Base-by-base conservation (phyloP, 2,888 invertebrate genomes). In the Macrosoma leucophasiata region DNA sequence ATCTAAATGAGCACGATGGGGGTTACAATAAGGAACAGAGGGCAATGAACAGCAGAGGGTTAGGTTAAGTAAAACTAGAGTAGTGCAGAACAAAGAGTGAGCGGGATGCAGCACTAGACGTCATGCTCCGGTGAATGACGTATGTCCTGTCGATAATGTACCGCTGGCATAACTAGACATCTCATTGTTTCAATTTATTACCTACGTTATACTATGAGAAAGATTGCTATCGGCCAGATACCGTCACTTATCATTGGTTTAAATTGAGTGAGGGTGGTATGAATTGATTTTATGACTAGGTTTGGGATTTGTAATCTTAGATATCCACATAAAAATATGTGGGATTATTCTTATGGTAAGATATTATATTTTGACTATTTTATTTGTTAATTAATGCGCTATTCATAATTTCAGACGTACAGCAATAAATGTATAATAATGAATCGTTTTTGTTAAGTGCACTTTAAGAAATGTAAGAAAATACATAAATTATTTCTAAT, bases 41-140 rank as follows among this genome's bases (percentile, higher is more conserved):
- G 41, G 42, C 43, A 43, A 42, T 37, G 44, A 45, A 45, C 43
- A 29, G 39, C 23, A 35, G 22, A 33, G 29, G 32, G 36, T 39
- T 36, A 30, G 37, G 58, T 56, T 55, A 53, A 58, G 51, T 42
- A 48, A 41, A 54, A 54, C 41, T 47, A 54, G 63, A 57, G 46
- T 43, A 55, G 52, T 26, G 41, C 46, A 48, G 53, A 42, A 48
- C 44, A 37, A 47, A 41, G 64, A 50, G 59, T 46, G 64, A 63
- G 62, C 36, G 57, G 52, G 61, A 60, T 48, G 50, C 43, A 43
- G 29, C 38, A 46, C 41, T 52, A 61, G 62, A 72, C 75, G 77
- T 75, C 73, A 75, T 54, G 75, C 64, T 68, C 70, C 56, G 70
- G 29, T 27, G 39, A 29, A 62, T 73, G 77, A 72, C 67, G 71